phyloP scores from a whole-genome alignment of 2,888 invertebrate genomes.

The Dryomyza anilis region DNA sequence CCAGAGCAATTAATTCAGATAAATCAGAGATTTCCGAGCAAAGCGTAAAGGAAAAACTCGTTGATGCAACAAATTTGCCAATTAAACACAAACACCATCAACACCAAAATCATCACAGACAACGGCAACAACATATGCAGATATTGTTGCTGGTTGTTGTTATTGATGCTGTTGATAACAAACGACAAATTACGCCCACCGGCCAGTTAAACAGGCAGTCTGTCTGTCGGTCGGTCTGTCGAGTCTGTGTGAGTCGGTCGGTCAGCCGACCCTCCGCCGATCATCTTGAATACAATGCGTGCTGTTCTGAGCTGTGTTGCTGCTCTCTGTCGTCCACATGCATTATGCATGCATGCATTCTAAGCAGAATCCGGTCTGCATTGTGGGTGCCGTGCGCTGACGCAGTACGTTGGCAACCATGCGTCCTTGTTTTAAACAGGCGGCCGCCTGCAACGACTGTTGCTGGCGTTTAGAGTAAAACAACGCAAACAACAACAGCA shows the following conservation, averaged over 20 bases:
- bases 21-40: slow-evolving; percentile 11
- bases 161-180: slow-evolving; percentile 25
- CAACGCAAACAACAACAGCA: background rate
- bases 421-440: background rate
- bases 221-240: too few relatives aligned
- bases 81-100: slow-evolving; percentile 21
- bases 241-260: too few relatives aligned
- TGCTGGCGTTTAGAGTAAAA: background rate
- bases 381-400: background rate
- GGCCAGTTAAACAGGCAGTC: too few relatives aligned
- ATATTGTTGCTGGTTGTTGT: background rate
- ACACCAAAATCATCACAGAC: too few relatives aligned
- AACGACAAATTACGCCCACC: slow-evolving; percentile 30
- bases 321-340: too few relatives aligned
- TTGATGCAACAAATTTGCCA: slow-evolving; percentile 25
- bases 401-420: background rate
- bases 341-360: slow-evolving; percentile 14
- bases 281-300: slow-evolving; percentile 5
- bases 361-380: background rate
- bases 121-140: background rate
- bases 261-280: background rate
- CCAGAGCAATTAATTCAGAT: slow-evolving; percentile 15
- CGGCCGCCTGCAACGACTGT: background rate
- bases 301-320: too few relatives aligned
- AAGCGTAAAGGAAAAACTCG: background rate